phyloP scores from a whole-genome alignment of 2,113 vertebrate genomes.

The Trichomycterus rosablanca region DNA sequence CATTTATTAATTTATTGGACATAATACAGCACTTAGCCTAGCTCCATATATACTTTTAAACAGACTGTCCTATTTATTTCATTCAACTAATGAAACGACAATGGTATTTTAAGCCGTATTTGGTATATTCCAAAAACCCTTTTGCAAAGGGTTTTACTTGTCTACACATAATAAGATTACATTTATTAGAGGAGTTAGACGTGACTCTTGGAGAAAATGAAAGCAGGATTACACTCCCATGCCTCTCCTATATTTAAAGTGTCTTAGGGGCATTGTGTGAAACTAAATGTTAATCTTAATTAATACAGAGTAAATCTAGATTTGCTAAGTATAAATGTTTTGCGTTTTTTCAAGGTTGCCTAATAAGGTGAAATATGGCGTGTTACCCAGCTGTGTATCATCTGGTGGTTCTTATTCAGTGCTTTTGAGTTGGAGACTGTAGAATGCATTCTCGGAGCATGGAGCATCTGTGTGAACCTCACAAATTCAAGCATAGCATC shows the following conservation, averaged over 20 bases:
- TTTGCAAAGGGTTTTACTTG: constrained; percentile 29
- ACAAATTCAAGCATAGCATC: constrained; percentile 51
- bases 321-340: not conserved
- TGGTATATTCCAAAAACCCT: constrained; percentile 32
- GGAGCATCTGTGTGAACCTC: constrained; percentile 27
- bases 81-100: constrained; percentile 1
- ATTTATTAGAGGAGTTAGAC: constrained; percentile 42
- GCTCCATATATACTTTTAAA: not conserved
- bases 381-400: not conserved
- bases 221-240: constrained; percentile 24
- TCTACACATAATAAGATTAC: constrained; percentile 42
- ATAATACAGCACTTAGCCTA: not conserved
- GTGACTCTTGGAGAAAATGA: constrained; percentile 36
- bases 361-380: constrained; percentile 10
- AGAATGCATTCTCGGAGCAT: not conserved
- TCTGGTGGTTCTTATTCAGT: not conserved
- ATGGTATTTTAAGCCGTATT: constrained; percentile 78
- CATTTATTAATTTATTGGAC: not conserved
- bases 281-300: not conserved
- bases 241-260: constrained; percentile 1
- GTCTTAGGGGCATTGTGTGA: not conserved
- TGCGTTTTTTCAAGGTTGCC: no score
- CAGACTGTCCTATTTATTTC: constrained; percentile 16
- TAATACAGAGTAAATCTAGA: not conserved
- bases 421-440: constrained; percentile 16